Evolutionary conservation across 2,888 invertebrate species (phyloP).

Genomic region (Julus scandinavius): DNA sequence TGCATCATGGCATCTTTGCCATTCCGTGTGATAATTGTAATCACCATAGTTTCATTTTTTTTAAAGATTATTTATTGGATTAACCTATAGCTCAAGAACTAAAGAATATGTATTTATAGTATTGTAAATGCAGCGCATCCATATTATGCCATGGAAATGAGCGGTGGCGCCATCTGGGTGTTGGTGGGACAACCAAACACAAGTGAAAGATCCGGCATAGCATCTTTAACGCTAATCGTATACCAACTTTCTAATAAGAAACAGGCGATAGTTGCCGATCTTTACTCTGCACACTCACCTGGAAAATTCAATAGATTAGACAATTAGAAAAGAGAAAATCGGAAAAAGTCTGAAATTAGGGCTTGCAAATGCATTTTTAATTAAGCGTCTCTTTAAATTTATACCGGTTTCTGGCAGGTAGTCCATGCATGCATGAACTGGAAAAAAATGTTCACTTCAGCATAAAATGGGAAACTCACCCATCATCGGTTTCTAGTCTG

Average conservation of each 20-base stretch:
- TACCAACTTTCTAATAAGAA: not conserved
- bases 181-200: too few relatives aligned
- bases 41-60: too few relatives aligned
- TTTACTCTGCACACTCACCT: conserved; percentile 3
- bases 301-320: conserved; percentile 15
- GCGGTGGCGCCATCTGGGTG: too few relatives aligned
- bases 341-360: not conserved
- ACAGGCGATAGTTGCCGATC: not conserved
- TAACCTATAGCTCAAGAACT: too few relatives aligned
- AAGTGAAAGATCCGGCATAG: too few relatives aligned
- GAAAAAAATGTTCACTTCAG: not conserved
- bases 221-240: not conserved
- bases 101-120: too few relatives aligned
- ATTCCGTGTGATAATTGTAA: too few relatives aligned
- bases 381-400: not conserved
- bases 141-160: not conserved
- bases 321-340: not conserved
- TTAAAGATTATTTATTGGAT: too few relatives aligned
- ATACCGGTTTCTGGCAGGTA: not conserved
- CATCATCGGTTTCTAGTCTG: not conserved
- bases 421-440: not conserved
- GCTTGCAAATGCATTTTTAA: not conserved
- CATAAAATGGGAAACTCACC: not conserved
- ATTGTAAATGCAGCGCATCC: not conserved
- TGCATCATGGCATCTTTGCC: too few relatives aligned